Evolutionary conservation across 2,113 vertebrate genomes (phyloP).

Genomic region (Lophius piscatorius): DNA sequence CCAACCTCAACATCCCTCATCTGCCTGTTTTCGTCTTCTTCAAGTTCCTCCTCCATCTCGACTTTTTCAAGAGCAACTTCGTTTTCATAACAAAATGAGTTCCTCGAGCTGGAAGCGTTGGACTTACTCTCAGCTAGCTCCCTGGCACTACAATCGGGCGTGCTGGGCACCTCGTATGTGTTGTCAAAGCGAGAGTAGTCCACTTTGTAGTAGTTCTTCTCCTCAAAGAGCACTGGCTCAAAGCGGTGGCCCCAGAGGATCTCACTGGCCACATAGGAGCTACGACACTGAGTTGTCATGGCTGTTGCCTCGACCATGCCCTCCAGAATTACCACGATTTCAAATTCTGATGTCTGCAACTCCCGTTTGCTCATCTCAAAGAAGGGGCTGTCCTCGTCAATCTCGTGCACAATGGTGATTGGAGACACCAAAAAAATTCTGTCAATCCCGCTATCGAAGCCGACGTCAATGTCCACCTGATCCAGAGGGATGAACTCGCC

Average conservation of each 20-base stretch:
- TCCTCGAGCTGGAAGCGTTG: conserved; percentile 83
- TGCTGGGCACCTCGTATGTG: conserved; percentile 94
- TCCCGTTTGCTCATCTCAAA: conserved; percentile 93
- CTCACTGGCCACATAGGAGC: conserved; percentile 92
- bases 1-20: conserved; percentile 43
- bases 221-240: conserved; percentile 94
- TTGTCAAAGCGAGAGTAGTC: conserved; percentile 96
- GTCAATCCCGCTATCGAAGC: conserved; percentile 95
- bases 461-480: conserved; percentile 94
- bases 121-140: conserved; percentile 93
- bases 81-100: conserved; percentile 98
- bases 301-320: conserved; percentile 98
- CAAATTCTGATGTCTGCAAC: conserved; percentile 92
- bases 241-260: conserved; percentile 97
- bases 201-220: conserved; percentile 96
- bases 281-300: conserved; percentile 98
- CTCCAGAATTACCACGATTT: conserved; percentile 96
- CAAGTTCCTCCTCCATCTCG: conserved; percentile 86
- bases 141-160: conserved; percentile 91
- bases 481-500: conserved; percentile 96
- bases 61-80: conserved; percentile 97
- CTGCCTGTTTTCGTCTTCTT: conserved; percentile 53
- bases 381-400: conserved; percentile 94
- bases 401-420: conserved; percentile 94
- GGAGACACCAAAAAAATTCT: conserved; percentile 95